These are phyloP conservation scores for Acipenser ruthenus DNA, from an alignment of 2,797 vertebrate genomes.

Conservation along the genomic window DNA sequence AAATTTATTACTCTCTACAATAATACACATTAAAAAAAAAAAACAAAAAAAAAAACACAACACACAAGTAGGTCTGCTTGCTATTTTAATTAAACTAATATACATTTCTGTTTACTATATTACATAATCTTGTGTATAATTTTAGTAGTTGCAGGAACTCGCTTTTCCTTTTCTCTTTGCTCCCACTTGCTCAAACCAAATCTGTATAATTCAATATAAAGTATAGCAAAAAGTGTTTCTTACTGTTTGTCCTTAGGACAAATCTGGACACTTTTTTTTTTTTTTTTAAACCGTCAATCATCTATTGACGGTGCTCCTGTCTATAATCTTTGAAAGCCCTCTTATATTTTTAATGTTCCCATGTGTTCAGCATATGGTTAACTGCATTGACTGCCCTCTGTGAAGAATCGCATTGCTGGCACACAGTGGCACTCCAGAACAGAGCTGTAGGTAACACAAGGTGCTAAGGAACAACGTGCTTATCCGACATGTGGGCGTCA, in stretches of 20 bases:
- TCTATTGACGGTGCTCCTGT: background rate
- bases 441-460: slow-evolving; percentile 33
- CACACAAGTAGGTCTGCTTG: no score
- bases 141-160: no score
- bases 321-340: background rate
- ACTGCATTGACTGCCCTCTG: slow-evolving; percentile 2
- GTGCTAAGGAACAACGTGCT: background rate
- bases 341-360: slow-evolving; percentile 7
- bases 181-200: background rate
- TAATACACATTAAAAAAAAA: no score
- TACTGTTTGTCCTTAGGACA: background rate
- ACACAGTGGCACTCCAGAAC: slow-evolving; percentile 37
- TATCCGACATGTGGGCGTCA: no score
- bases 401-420: slow-evolving; percentile 5
- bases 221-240: background rate
- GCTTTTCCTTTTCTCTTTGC: no score
- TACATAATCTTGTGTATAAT: no score
- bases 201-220: background rate
- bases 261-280: background rate
- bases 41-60: no score
- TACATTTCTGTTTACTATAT: background rate
- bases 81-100: no score
- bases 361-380: slow-evolving; percentile 34
- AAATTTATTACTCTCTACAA: no score
- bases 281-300: background rate